These are phyloP conservation scores for Tragelaphus buxtoni DNA, from an alignment of 2,113 vertebrate genomes.

Conservation along the genomic window DNA sequence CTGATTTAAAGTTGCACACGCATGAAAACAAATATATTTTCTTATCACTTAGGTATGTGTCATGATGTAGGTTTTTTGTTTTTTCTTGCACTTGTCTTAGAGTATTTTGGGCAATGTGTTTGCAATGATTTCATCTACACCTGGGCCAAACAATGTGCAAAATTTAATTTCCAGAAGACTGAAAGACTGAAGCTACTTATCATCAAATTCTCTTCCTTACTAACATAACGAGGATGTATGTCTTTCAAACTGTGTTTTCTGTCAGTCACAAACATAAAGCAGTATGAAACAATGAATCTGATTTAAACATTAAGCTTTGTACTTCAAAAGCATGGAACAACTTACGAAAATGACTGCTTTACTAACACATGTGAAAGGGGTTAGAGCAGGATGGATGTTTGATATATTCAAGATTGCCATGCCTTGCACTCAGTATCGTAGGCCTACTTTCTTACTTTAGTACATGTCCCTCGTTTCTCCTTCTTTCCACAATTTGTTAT, in stretches of 20 bases:
- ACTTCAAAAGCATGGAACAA: not conserved
- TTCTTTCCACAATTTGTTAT: not conserved
- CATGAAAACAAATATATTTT: not conserved
- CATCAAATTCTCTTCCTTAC: not conserved
- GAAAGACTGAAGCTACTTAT: not conserved
- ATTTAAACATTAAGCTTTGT: not conserved
- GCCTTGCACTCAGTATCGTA: not conserved
- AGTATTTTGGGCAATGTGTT: not conserved
- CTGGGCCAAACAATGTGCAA: not conserved
- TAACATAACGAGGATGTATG: not conserved
- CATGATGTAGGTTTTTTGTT: not conserved
- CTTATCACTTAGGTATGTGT: not conserved
- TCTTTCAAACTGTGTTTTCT: not conserved
- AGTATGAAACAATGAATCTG: not conserved
- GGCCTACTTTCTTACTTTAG: not conserved
- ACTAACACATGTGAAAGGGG: not conserved
- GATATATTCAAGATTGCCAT: not conserved
- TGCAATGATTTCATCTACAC: not conserved
- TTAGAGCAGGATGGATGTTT: not conserved
- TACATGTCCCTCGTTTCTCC: not conserved
- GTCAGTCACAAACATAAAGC: not conserved
- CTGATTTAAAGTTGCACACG: not conserved
- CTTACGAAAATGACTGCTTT: not conserved
- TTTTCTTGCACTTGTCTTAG: not conserved
- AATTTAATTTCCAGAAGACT: constrained; percentile 3